Evolutionary conservation across 1,140 invertebrate species (phyloP).

Genomic region (Atta texana): DNA sequence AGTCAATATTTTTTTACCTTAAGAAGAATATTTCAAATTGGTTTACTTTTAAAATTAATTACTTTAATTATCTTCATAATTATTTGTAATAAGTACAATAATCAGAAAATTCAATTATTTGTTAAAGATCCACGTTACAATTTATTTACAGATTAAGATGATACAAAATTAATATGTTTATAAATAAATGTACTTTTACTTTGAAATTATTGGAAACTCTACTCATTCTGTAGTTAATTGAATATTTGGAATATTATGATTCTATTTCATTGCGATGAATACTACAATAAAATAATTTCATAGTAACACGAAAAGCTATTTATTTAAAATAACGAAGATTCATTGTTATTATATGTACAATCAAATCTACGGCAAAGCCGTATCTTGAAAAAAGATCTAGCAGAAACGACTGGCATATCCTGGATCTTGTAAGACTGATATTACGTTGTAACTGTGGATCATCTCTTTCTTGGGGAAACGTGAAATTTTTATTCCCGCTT

Average conservation of each 20-base stretch:
- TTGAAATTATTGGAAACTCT: background rate
- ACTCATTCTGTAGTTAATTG: background rate
- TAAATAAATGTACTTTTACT: background rate
- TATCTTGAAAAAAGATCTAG: background rate
- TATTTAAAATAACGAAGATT: background rate
- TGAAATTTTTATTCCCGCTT: slow-evolving; percentile 67
- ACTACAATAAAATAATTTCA: background rate
- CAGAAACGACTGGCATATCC: slow-evolving; percentile 36
- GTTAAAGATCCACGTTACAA: background rate
- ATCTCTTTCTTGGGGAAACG: slow-evolving; percentile 2
- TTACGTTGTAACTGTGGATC: slow-evolving; percentile 48
- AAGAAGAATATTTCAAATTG: background rate
- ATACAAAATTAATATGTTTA: background rate
- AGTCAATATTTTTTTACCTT: background rate
- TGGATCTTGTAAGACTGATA: slow-evolving; percentile 40
- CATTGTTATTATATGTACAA: slow-evolving; percentile 25
- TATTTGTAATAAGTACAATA: background rate
- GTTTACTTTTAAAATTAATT: background rate
- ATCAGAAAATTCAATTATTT: background rate
- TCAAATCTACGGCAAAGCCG: background rate
- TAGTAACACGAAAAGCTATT: background rate
- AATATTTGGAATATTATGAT: background rate
- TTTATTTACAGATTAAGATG: background rate
- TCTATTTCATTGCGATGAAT: background rate
- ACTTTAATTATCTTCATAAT: background rate